Conservation (phyloP, 2,888 invertebrate species). For the Plebejus anna region DNA sequence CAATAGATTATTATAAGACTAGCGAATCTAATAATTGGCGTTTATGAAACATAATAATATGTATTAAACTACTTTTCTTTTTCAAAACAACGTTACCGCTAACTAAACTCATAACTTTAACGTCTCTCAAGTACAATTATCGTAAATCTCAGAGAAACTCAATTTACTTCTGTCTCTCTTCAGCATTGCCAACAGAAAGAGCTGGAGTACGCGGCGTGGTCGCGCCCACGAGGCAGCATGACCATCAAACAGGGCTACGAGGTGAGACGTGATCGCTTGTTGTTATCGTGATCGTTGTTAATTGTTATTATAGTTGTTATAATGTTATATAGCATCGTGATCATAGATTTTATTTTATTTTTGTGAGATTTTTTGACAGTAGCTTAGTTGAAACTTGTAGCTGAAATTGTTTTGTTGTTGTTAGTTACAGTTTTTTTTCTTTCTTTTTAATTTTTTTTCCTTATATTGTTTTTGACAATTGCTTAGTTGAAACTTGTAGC, state of each 20-base stretch:
- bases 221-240: slow-evolving; percentile 78
- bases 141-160: neutral
- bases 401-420: neutral
- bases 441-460: too few species aligned
- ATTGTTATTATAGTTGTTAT: too few species aligned
- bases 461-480: too few species aligned
- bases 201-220: slow-evolving; percentile 80
- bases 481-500: too few species aligned
- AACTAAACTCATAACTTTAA: too few species aligned
- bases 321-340: slow-evolving; percentile 24
- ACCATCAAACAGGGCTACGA: slow-evolving; percentile 82
- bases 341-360: neutral
- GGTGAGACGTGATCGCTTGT: slow-evolving; percentile 57
- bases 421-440: neutral
- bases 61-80: too few species aligned
- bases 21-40: too few species aligned
- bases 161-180: slow-evolving; percentile 52
- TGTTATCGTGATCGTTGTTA: slow-evolving; percentile 23
- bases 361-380: too few species aligned
- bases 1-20: too few species aligned
- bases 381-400: too few species aligned
- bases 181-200: slow-evolving; percentile 83
- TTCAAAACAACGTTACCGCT: too few species aligned
- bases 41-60: too few species aligned
- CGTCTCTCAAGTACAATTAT: neutral